Base-by-base conservation (phyloP, 2,113 vertebrate species). In the Semnopithecus entellus region DNA sequence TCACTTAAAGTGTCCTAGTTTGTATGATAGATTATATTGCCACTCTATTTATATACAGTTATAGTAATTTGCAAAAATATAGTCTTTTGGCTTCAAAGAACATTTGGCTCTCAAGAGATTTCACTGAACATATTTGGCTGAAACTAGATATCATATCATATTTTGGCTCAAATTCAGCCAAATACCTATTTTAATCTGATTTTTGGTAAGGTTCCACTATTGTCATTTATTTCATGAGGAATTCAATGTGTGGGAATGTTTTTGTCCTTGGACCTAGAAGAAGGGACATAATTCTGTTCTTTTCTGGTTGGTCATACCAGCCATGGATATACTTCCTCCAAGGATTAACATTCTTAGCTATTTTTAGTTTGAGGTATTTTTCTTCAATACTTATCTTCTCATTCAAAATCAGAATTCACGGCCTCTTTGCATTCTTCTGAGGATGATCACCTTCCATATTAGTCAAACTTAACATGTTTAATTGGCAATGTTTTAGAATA, bases 111-210 rank as follows among this genome's bases (percentile, higher is more conserved):
- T 96, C 92, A 94, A 76, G 55, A 96, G 78, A 96, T 87, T 90
- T 94, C 84, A 82, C 78, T 97, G 90, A 96, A 97, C 96, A 73
- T 95, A 88, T 92, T 97, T 98, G 97, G 96, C 96, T 96, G 43
- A 91, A 97, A 64, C 45, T 94, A 86, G 70, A 80, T 94, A 97
- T 96, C 92, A 80, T 94, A 97, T 96, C 92, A 96, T 30, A 96
- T 95, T 97, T 97, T 96, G 96, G 92, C 94, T 96, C 35, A 27
- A 80, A 89, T 80, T 89, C 94, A 98, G 88, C 35, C 38, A 91
- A 88, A 92, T 80, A 93, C 91, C 90, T 95, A 97, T 98, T 97
- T 96, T 94, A 96, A 96, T 97, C 55, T 94, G 23, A 92, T 43
- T 94, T 92, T 96, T 95, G 88, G 85, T 96, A 94, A 88, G 8